Base-by-base conservation (phyloP, 2,797 vertebrate genomes). In the Natrix natrix region DNA sequence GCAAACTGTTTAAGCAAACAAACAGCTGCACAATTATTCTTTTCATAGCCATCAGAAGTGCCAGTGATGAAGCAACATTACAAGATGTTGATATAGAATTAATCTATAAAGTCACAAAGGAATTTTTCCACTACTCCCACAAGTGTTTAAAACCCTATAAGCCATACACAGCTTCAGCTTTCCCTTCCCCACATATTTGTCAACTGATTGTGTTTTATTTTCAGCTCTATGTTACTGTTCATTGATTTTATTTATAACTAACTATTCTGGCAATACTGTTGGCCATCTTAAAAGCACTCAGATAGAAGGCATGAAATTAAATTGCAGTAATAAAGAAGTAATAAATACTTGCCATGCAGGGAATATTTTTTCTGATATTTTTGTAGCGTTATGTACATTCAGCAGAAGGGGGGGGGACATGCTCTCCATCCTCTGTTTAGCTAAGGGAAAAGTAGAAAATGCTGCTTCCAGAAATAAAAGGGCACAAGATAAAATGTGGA, bases 231-330 rank as follows among this genome's bases (percentile, higher is more conserved):
- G 89, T 32, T 55, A 69, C 48, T 13, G 48, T 32, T 69, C 61
- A 69, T 32, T 90, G 48, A 69, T 90, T 69, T 90, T 90, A 69
- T 90, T 66, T 52, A 90, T 90, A 90, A 54, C 63, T 90, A 28
- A 48, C 43, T 52, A 26, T 61, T 89, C 28, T 61, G 48, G 37
- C 37, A 26, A 24, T 17, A 61, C 56, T 56, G 90, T 43, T 89
- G 60, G 37, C 37, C 14, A 17, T 61, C 59, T 48, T 28, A 48
- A 89, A 61, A 89, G 24, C 59, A 63, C 28, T 89, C 56, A 57
- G n/a, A 56, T 48, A 52, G 60, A 54, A 57, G 60, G 43, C 37
- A 54, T 48, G 43, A 57, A 26, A 69, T 55, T 57, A 88, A 66
- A 69, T 63, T 69, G 63, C 26, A 54, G 63, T 69, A 55, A 55